Evolutionary conservation across 2,797 vertebrate genomes (phyloP), one percentile per base, ranked within the genome.

Genomic region (Eospalax fontanierii): DNA sequence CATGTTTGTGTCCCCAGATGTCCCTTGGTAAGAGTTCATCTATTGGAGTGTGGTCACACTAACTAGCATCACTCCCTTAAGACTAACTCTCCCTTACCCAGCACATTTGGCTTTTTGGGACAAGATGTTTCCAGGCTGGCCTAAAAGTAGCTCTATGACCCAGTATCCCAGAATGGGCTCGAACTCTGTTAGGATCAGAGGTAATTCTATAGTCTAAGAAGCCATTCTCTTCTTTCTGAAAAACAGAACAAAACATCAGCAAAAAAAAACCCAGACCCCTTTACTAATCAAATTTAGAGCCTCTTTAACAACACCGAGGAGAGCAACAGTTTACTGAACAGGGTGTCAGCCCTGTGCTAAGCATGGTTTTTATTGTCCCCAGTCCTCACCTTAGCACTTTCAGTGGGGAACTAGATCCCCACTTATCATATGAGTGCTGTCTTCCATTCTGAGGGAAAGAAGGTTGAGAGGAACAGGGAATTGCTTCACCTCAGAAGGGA

Each of bases 371-470:
- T 43, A 6, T 46, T n/a, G 66, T 43, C 26, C 38, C 38, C 12
- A 33, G 21, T 10, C 57, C 38, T 46, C 30, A 6, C 16, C 66
- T 66, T 61, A 75, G 0, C 1, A 15, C 57, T 87, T n/a, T 63
- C 89, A 57, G 43, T 22, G 54, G 40, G n/a, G 54, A 87, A 63
- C 4, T 10, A 33, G 24, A 28, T 30, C 18, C 38, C 79, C 24
- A 4, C n/a, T 86, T 94, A 75, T 89, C 82, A 43, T 1, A 33
- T 5, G 54, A 81, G 30, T 26, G 1, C 59, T 46, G 38, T 15
- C 59, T 87, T 68, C 63, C n/a, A 33, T 33, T 93, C 61, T 26
- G 35, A 81, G 82, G 87, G 57, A n/a, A 90, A 68, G 10, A 76
- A 35, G 63, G 74, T 46, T 46, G 46, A n/a, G 57, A 70, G 74